Evolutionary conservation across 2,113 vertebrate species (phyloP).

Genomic region (Ellobius talpinus): DNA sequence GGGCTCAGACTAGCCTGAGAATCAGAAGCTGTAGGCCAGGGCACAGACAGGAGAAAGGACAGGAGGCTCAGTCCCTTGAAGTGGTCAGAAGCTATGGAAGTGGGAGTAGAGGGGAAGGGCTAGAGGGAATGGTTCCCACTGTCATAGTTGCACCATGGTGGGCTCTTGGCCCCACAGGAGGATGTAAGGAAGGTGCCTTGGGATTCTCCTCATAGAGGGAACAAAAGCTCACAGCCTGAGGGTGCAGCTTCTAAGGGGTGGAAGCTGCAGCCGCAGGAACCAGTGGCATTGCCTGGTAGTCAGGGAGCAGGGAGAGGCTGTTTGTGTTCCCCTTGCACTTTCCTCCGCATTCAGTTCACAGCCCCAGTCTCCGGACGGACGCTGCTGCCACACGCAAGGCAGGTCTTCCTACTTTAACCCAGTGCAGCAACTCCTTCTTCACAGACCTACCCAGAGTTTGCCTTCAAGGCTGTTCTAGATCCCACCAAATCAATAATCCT

Average conservation of each 20-base stretch:
- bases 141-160: not conserved
- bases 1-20: not conserved
- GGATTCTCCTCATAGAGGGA: not conserved
- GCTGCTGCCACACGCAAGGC: no score
- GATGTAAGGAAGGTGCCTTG: not conserved
- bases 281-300: no score
- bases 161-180: not conserved
- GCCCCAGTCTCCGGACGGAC: not conserved
- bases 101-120: not conserved
- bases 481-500: no score
- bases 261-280: not conserved
- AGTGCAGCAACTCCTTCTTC: not conserved
- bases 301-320: not conserved
- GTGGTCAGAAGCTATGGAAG: no score
- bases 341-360: no score
- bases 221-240: no score
- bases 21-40: not conserved
- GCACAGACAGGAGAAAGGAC: no score
- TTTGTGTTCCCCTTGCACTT: not conserved
- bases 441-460: not conserved
- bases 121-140: rapidly evolving
- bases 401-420: not conserved
- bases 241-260: not conserved
- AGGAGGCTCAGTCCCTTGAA: not conserved
- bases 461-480: not conserved